These are phyloP conservation scores for Tribolium castaneum DNA, from an alignment of 1,140 invertebrate species.

Conservation along the genomic window DNA sequence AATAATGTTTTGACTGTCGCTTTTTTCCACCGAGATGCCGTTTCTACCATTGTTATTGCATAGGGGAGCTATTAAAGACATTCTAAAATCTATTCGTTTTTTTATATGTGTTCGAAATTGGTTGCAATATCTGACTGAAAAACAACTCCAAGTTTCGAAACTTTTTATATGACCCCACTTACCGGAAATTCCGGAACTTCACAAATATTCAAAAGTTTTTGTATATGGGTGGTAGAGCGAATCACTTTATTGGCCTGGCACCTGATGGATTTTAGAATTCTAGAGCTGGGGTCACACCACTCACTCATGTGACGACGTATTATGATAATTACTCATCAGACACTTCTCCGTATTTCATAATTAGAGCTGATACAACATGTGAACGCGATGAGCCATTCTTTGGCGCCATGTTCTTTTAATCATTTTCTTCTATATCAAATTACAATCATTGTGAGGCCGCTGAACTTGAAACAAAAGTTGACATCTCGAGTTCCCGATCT, in stretches of 20 bases:
- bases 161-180: constrained; percentile 12
- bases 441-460: constrained; percentile 15
- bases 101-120: constrained; percentile 8
- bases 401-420: constrained; percentile 16
- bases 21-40: background rate
- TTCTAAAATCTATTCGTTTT: constrained; percentile 14
- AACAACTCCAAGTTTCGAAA: constrained; percentile 9
- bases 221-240: background rate
- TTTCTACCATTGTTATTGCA: background rate
- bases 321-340: constrained; percentile 10
- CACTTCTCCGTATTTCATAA: constrained; percentile 13
- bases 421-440: constrained; percentile 22
- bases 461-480: constrained; percentile 21
- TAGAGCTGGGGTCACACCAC: background rate
- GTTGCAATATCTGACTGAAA: constrained; percentile 13
- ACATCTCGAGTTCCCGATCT: background rate
- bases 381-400: background rate
- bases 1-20: constrained; percentile 40
- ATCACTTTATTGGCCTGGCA: background rate
- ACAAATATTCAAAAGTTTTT: constrained; percentile 11
- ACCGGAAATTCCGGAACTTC: background rate
- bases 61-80: constrained; percentile 9
- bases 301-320: background rate
- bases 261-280: background rate
- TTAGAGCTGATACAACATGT: constrained; percentile 10